phyloP scores from a whole-genome alignment of 1,140 invertebrate species.

The Papilio dardanus region DNA sequence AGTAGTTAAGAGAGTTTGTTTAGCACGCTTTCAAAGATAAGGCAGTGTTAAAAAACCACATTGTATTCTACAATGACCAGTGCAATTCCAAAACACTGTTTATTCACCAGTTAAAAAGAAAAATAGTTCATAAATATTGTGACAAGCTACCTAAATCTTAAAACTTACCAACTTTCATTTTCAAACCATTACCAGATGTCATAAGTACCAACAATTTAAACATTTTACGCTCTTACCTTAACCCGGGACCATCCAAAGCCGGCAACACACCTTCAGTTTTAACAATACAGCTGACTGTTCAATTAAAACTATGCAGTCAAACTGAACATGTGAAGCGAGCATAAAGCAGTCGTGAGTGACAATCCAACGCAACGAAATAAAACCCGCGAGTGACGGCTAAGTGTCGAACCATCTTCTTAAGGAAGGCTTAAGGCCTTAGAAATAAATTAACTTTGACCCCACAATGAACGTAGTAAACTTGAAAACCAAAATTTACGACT shows the following conservation, averaged over 20 bases:
- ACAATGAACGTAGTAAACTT: slow-evolving; percentile 62
- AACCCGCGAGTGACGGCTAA: slow-evolving; percentile 11
- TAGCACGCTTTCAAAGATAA: no score
- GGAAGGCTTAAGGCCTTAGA: slow-evolving; percentile 40
- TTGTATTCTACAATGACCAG: background rate
- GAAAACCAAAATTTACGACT: slow-evolving; percentile 60
- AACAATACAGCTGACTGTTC: no score
- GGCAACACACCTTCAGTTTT: no score
- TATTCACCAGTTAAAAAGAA: background rate
- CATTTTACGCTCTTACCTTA: slow-evolving; percentile 44
- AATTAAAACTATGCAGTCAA: no score
- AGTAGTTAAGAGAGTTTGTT: background rate
- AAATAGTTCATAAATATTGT: background rate
- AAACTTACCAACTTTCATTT: slow-evolving; percentile 44
- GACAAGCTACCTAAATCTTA: slow-evolving; percentile 41
- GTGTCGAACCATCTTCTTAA: slow-evolving; percentile 41
- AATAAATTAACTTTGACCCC: slow-evolving; percentile 66
- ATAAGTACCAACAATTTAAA: slow-evolving; percentile 42
- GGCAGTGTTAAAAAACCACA: background rate
- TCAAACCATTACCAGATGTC: slow-evolving; percentile 39
- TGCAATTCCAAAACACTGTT: background rate
- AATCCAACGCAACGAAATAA: slow-evolving; percentile 15
- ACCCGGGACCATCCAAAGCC: slow-evolving; percentile 3
- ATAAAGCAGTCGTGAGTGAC: slow-evolving; percentile 14
- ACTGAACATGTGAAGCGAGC: no score